Percentiles rank a stretch among this genome's conserved stretches.
phyloP scores from a whole-genome alignment of 2,113 vertebrate species.

The Myotis yumanensis region DNA sequence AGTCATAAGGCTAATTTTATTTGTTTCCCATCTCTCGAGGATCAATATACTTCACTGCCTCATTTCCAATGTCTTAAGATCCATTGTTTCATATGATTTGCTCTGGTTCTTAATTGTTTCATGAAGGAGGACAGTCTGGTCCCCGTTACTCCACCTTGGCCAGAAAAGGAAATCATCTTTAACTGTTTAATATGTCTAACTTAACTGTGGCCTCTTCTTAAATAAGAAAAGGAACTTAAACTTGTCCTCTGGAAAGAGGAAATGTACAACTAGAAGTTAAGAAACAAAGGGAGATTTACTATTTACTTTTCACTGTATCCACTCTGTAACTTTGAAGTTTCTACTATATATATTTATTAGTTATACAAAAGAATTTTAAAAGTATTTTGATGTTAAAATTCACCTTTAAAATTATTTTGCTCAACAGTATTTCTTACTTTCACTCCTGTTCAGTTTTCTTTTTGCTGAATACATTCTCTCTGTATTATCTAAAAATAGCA shows the following conservation, averaged over 20 bases:
- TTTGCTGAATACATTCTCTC: neutral
- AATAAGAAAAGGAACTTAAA: neutral
- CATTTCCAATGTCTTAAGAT: neutral
- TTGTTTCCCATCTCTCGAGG: neutral
- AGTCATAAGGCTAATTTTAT: neutral
- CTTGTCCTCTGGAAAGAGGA: neutral
- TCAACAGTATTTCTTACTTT: neutral
- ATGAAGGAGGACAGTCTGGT: neutral
- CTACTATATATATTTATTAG: neutral
- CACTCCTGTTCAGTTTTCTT: neutral
- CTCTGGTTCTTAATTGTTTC: neutral
- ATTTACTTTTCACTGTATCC: neutral
- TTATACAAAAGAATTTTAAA: neutral
- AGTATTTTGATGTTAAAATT: neutral
- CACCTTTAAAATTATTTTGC: neutral
- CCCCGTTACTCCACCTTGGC: neutral
- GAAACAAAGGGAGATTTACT: neutral
- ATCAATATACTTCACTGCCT: neutral
- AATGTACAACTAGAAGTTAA: neutral
- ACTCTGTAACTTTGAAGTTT: neutral
- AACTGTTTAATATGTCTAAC: slow-evolving; percentile 11
- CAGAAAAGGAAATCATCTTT: neutral
- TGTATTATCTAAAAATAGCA: neutral
- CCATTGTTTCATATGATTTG: neutral
- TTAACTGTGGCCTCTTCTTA: neutral